These are phyloP conservation scores for Hassar affinis DNA, from an alignment of 2,113 vertebrate species.

Conservation along the genomic window DNA sequence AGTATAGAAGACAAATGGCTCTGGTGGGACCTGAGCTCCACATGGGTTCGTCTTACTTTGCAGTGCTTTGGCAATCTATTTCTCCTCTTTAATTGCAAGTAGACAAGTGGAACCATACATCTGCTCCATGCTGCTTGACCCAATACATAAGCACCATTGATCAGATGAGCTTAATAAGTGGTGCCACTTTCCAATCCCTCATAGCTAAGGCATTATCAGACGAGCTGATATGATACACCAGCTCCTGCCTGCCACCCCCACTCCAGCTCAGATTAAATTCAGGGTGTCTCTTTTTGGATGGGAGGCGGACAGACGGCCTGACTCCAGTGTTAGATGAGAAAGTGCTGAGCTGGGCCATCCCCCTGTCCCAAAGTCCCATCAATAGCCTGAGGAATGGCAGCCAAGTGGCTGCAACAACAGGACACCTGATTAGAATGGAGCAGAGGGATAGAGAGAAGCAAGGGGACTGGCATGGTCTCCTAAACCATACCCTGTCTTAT, in stretches of 20 bases:
- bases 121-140: constrained; percentile 74
- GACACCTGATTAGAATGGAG: constrained; percentile 67
- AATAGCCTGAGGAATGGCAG: constrained; percentile 69
- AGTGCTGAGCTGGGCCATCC: constrained; percentile 61
- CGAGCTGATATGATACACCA: constrained; percentile 76
- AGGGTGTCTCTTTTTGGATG: constrained; percentile 63
- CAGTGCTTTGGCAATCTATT: constrained; percentile 56
- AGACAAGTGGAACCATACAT: constrained; percentile 74
- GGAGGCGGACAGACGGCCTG: constrained; percentile 79
- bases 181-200: constrained; percentile 80
- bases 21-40: constrained; percentile 41
- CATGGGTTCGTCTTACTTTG: constrained; percentile 54
- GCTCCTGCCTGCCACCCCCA: constrained; percentile 70
- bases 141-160: constrained; percentile 83
- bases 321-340: constrained; percentile 72
- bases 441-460: constrained; percentile 49
- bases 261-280: constrained; percentile 68
- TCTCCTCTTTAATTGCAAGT: constrained; percentile 56
- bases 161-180: constrained; percentile 79
- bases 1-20: constrained; percentile 55
- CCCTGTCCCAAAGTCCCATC: constrained; percentile 66
- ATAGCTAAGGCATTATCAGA: constrained; percentile 79
- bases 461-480: constrained; percentile 61
- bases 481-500: constrained; percentile 35
- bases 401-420: constrained; percentile 65